Evolutionary conservation across 2,113 vertebrate species (phyloP).

Genomic region (Erinaceus europaeus): DNA sequence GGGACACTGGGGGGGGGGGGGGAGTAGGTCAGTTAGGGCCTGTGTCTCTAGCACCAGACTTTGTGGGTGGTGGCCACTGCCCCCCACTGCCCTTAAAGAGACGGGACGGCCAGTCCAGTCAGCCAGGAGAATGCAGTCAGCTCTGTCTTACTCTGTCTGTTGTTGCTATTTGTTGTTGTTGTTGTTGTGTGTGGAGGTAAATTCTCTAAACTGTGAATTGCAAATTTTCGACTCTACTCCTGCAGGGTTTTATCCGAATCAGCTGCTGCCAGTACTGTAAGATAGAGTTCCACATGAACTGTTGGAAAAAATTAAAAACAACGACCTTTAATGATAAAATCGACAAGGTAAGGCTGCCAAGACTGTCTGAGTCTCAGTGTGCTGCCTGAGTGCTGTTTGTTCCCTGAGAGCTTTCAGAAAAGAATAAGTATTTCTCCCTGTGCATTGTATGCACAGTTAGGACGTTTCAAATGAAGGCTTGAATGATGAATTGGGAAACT

Average conservation of each 20-base stretch:
- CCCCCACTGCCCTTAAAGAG: background rate
- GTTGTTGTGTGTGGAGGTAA: background rate
- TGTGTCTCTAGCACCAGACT: background rate
- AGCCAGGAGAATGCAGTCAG: background rate
- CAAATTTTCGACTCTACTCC: background rate
- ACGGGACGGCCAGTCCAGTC: background rate
- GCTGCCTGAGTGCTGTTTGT: background rate
- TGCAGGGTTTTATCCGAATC: constrained; percentile 92
- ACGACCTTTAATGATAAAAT: constrained; percentile 87
- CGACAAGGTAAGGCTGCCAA: constrained; percentile 88
- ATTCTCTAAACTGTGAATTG: constrained; percentile 36
- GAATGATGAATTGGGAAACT: background rate
- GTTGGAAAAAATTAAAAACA: constrained; percentile 94
- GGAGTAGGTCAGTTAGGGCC: background rate
- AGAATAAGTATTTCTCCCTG: background rate
- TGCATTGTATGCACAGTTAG: background rate
- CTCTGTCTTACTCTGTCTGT: background rate
- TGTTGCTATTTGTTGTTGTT: too few relatives aligned
- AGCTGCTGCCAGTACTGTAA: constrained; percentile 90
- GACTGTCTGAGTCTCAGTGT: constrained; percentile 14
- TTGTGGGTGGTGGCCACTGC: background rate
- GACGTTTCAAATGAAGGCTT: constrained; percentile 1
- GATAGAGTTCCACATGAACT: constrained; percentile 93
- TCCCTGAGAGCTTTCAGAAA: background rate
- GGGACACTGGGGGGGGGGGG: too few relatives aligned